Conservation (phyloP, 1,140 invertebrate genomes). For the Metaphire vulgaris region DNA sequence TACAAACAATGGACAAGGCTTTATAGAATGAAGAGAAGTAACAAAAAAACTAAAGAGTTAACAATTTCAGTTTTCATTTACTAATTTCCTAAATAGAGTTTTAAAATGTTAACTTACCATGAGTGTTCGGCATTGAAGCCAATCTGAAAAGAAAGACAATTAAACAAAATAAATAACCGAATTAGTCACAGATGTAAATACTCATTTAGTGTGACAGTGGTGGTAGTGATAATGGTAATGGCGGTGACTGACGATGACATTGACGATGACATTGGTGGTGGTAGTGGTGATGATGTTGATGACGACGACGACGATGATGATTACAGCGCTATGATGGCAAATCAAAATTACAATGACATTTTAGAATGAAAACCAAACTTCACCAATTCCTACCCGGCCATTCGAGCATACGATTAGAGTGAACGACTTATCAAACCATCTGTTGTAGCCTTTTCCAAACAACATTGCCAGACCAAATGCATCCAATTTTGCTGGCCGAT, state of each 20-base stretch:
- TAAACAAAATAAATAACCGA: no score
- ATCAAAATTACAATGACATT: no score
- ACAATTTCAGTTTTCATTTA: no score
- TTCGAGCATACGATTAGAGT: slow-evolving; percentile 86
- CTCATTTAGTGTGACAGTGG: slow-evolving; percentile 46
- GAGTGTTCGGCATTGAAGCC: slow-evolving; percentile 95
- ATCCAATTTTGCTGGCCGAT: slow-evolving; percentile 72
- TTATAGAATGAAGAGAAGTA: no score
- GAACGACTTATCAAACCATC: slow-evolving; percentile 99
- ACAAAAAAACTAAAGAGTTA: no score
- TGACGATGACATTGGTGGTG: neutral
- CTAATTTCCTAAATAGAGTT: neutral
- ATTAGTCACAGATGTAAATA: slow-evolving; percentile 93
- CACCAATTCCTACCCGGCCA: slow-evolving; percentile 67
- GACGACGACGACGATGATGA: neutral
- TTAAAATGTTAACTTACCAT: slow-evolving; percentile 66
- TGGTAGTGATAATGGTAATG: neutral
- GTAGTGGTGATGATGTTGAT: neutral
- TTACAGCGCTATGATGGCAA: no score
- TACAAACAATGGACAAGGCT: no score
- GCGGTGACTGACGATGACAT: neutral
- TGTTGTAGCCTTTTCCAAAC: slow-evolving; percentile 90
- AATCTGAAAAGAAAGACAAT: slow-evolving; percentile 62
- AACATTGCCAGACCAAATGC: slow-evolving; percentile 76
- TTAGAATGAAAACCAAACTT: neutral